Base-by-base conservation (phyloP, 2,113 vertebrate genomes). In the Craseonycteris thonglongyai region DNA sequence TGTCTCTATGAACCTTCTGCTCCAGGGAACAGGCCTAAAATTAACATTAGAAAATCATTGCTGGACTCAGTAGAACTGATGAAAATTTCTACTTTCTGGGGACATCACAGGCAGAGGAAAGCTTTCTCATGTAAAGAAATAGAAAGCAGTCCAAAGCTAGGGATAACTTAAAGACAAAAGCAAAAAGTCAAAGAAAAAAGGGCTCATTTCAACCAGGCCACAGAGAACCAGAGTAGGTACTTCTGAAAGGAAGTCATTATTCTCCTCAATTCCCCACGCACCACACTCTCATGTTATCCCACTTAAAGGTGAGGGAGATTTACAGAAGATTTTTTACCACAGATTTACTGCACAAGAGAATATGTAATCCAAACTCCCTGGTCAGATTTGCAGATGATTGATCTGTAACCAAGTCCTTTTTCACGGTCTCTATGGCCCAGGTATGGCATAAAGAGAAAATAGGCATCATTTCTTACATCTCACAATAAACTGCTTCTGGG, bases 1-100 rank as follows among this genome's bases (percentile, higher is more conserved):
- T 96, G 72, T 71, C 49, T 90, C 49, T 82, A 35, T 74, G 30
- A 80, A 69, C 7, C 14, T 90, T 95, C 42, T 95, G 66, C 88
- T 96, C 18, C 61, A 33, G 16, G 68, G n/a, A 22, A 82, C 2
- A 74, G 30, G 6, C 4, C 69, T 95, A 96, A 95, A 96, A 68
- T 95, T 93, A 83, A n/a, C 58, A 75, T 72, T 86, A 78, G 79
- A 96, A 86, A 95, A 74, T 85, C 42, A 85, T 68, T 78, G 40
- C n/a, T 51, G 40, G 72, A 47, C 40, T 81, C 28, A 45, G 85
- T 24, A 66, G 51, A 76, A 92, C 61, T 87, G 42, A 92, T 45
- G 49, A 88, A 40, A 38, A 91, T 79, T 54, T 47, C 21, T 74
- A 14, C 40, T 88, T 93, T 89, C 38, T 40, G 69, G 54, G 22